Evolutionary conservation across 2,113 vertebrate species (phyloP).

Genomic region (Garra rufa): DNA sequence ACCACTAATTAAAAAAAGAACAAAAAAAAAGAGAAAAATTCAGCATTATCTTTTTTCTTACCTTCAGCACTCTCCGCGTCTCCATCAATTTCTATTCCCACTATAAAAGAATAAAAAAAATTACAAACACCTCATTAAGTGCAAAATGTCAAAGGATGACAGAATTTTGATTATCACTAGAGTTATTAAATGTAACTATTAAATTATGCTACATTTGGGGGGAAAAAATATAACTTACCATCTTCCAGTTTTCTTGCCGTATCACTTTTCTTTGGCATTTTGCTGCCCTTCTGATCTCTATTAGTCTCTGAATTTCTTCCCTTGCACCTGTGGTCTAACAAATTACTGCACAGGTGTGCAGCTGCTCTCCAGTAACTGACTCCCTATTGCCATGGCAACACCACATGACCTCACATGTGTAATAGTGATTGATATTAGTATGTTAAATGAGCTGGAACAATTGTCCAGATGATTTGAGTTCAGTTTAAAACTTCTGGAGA

Average conservation of each 20-base stretch:
- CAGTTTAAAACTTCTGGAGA: not conserved
- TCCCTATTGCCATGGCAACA: constrained; percentile 59
- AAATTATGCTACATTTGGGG: not conserved
- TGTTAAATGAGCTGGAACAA: not conserved
- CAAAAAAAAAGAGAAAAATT: not conserved
- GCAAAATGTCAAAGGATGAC: not conserved
- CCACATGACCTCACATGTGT: constrained; percentile 40
- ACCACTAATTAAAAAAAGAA: not conserved
- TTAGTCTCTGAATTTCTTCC: constrained; percentile 28
- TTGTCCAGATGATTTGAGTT: not conserved
- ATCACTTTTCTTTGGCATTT: constrained; percentile 84
- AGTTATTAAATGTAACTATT: not conserved
- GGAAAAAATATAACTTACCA: constrained; percentile 74
- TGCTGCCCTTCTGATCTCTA: constrained; percentile 40
- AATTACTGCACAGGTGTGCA: constrained; percentile 44
- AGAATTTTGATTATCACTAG: not conserved
- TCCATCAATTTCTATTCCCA: constrained; percentile 83
- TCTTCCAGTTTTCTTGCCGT: constrained; percentile 75
- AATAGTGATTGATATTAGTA: constrained; percentile 32
- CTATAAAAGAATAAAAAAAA: constrained; percentile 68
- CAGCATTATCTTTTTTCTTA: constrained; percentile 59
- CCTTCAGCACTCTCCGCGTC: constrained; percentile 81
- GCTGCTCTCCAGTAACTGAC: constrained; percentile 54
- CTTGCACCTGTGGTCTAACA: constrained; percentile 25
- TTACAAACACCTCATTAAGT: not conserved